Evolutionary conservation across 2,113 vertebrate genomes (phyloP).

Genomic region (Salvelinus alpinus): DNA sequence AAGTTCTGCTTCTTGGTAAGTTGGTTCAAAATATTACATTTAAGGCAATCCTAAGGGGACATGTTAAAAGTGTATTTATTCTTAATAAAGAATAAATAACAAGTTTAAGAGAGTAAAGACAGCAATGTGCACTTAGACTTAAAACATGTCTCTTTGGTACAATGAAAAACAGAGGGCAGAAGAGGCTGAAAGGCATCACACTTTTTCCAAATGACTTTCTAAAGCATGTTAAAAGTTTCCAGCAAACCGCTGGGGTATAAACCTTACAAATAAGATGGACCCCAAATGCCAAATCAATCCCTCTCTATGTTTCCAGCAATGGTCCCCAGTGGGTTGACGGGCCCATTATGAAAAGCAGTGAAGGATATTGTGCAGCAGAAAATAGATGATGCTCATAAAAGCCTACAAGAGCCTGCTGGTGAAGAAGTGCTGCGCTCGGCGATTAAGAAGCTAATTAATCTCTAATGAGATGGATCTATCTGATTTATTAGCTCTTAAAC

Average conservation of each 20-base stretch:
- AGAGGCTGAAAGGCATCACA: not conserved
- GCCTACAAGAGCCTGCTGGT: slow-evolving; percentile 26
- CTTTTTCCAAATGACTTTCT: not conserved
- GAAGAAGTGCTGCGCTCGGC: slow-evolving; percentile 31
- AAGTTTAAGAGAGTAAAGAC: not conserved
- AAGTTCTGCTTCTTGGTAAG: no score
- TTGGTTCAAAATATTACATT: not conserved
- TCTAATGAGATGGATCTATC: slow-evolving; percentile 49
- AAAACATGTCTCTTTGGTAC: not conserved
- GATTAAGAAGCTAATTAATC: slow-evolving; percentile 53
- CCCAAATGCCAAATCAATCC: slow-evolving; percentile 3
- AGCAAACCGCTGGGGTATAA: not conserved
- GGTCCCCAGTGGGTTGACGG: slow-evolving; percentile 11
- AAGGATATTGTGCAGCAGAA: slow-evolving; percentile 31
- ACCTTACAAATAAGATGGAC: not conserved
- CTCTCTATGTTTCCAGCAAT: not conserved
- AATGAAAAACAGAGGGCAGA: not conserved
- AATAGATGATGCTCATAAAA: slow-evolving; percentile 42
- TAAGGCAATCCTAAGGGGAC: not conserved
- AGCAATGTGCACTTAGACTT: not conserved
- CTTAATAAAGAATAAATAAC: not conserved
- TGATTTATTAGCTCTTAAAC: slow-evolving; percentile 50
- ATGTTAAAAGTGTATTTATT: not conserved
- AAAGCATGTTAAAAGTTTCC: not conserved
- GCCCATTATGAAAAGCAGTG: slow-evolving; percentile 22